Conservation (phyloP, 2,888 invertebrate species). For the Cephonodes hylas region DNA sequence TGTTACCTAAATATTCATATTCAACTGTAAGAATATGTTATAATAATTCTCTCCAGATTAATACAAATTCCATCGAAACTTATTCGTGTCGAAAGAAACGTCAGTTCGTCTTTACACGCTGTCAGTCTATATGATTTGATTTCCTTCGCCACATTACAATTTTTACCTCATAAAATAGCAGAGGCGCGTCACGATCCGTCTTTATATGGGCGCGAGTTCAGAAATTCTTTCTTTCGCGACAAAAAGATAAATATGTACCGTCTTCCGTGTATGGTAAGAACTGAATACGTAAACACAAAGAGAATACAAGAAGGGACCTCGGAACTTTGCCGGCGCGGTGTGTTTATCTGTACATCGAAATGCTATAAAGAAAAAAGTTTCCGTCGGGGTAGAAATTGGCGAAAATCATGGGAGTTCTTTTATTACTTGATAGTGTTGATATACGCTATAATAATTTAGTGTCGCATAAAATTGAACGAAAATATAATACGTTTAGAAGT, state of each 20-base stretch:
- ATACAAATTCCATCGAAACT: neutral
- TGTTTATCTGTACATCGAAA: constrained; percentile 23
- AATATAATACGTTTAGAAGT: too few species aligned
- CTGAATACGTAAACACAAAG: neutral
- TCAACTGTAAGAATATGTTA: too few species aligned
- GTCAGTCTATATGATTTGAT: constrained; percentile 25
- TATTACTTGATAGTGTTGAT: neutral
- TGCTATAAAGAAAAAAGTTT: constrained; percentile 24
- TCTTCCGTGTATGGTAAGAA: neutral
- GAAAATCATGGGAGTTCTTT: neutral
- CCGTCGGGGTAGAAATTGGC: constrained; percentile 17
- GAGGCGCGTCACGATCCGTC: constrained; percentile 35
- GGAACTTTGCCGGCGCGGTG: constrained; percentile 15
- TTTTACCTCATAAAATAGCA: constrained; percentile 23
- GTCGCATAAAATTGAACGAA: too few species aligned
- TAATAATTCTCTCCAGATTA: too few species aligned
- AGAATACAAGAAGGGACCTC: neutral
- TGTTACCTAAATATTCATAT: too few species aligned
- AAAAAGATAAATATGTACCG: constrained; percentile 12
- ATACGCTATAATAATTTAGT: neutral
- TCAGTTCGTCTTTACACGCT: constrained; percentile 1
- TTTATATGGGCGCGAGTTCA: constrained; percentile 21
- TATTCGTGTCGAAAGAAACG: neutral
- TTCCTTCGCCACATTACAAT: constrained; percentile 24
- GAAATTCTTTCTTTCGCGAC: constrained; percentile 21